These are phyloP conservation scores for Ormyrus thymus DNA, from an alignment of 2,888 invertebrate species.

Conservation along the genomic window DNA sequence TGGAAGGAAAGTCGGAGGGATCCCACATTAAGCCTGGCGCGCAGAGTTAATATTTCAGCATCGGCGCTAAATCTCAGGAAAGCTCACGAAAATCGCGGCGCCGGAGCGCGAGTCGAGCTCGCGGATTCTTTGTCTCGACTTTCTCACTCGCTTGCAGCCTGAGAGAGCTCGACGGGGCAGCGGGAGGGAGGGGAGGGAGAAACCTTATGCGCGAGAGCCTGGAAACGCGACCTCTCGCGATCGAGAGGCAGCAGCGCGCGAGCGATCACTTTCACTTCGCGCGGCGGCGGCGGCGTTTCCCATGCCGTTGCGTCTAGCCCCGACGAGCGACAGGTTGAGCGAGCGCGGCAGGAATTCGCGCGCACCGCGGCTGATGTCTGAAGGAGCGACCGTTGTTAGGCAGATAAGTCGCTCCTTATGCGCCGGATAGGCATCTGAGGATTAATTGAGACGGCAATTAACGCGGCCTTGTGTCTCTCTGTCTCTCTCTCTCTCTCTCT, in stretches of 20 bases:
- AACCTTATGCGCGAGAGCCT: background rate
- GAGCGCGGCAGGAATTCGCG: too few species aligned
- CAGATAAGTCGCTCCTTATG: background rate
- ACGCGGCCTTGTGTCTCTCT: constrained; percentile 17
- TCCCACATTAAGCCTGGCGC: too few species aligned
- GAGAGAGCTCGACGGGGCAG: background rate
- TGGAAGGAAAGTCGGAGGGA: too few species aligned
- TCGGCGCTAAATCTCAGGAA: too few species aligned
- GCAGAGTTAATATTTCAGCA: too few species aligned
- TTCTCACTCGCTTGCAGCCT: background rate
- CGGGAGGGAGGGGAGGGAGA: background rate
- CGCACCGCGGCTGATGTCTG: too few species aligned
- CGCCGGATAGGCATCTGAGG: constrained; percentile 25
- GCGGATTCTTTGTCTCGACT: too few species aligned
- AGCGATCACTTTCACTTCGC: constrained; percentile 34
- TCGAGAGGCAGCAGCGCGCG: background rate
- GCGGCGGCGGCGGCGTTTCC: constrained; percentile 16
- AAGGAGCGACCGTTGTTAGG: too few species aligned
- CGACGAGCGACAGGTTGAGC: too few species aligned
- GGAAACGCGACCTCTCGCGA: constrained; percentile 22
- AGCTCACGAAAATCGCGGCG: too few species aligned
- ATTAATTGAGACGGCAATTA: constrained; percentile 46
- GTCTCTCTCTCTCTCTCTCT: too few species aligned
- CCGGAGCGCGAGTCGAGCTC: too few species aligned
- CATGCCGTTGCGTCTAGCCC: background rate